Conservation (phyloP, 2,797 vertebrate genomes). For the Eremophila alpestris region DNA sequence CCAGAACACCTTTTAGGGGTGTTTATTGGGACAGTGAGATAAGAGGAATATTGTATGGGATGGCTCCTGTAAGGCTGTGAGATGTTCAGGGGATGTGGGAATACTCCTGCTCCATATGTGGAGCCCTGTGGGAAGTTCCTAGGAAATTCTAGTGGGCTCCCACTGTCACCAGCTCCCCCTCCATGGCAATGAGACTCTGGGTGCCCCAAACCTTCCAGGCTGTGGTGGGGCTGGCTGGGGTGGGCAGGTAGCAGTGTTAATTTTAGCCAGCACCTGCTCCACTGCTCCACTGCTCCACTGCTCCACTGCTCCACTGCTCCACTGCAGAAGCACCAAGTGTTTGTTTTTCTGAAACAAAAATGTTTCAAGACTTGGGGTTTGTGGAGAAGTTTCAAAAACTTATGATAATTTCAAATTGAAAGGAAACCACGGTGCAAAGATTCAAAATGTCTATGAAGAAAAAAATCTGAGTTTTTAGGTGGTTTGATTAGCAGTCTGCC, state of each 20-base stretch:
- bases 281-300: too few relatives aligned
- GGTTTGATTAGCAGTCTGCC: neutral
- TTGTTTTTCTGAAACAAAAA: conserved; percentile 11
- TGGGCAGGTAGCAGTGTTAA: neutral
- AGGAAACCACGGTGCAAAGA: neutral
- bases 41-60: neutral
- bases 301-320: too few relatives aligned
- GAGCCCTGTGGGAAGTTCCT: neutral
- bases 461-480: neutral
- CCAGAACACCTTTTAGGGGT: neutral
- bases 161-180: neutral
- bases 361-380: neutral
- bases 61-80: neutral
- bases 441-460: neutral
- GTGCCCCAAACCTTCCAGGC: neutral
- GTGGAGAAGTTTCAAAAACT: neutral
- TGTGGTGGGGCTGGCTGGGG: neutral
- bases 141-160: neutral
- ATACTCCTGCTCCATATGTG: rapidly evolving
- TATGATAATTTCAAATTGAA: neutral
- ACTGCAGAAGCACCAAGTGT: neutral
- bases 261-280: neutral
- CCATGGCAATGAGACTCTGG: neutral
- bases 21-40: neutral
- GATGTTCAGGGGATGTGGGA: neutral